Evolutionary conservation across 2,797 vertebrate genomes (phyloP).

Genomic region (Paramormyrops hopkinsi): DNA sequence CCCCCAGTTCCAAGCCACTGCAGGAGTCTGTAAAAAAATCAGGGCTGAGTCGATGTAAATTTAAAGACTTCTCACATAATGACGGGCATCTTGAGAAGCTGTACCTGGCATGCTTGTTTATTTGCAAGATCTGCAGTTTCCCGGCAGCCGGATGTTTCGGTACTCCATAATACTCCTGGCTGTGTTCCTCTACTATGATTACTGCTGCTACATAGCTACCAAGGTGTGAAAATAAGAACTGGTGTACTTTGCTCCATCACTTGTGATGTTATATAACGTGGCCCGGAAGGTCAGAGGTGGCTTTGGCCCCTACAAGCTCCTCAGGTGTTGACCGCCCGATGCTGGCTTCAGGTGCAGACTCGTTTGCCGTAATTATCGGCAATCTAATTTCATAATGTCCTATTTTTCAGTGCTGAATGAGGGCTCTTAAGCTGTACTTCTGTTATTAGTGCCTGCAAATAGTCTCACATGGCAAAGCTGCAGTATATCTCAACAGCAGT

Average conservation of each 20-base stretch:
- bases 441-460: neutral
- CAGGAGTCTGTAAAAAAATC: neutral
- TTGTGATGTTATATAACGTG: neutral
- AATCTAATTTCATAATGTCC: neutral
- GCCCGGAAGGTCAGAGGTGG: neutral
- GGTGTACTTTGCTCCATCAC: neutral
- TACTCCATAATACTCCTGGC: neutral
- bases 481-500: neutral
- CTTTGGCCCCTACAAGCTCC: neutral
- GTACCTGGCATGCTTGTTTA: neutral
- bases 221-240: neutral
- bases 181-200: neutral
- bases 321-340: neutral
- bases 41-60: neutral
- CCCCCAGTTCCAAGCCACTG: neutral
- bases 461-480: neutral
- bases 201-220: neutral
- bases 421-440: neutral
- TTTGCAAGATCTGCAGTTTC: neutral
- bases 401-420: neutral
- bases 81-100: neutral
- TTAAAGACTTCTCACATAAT: neutral
- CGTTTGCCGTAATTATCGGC: neutral
- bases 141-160: neutral
- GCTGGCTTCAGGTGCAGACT: neutral